Evolutionary conservation across 2,113 vertebrate species (phyloP), one percentile per base, ranked within the genome.

Genomic region (Pluvialis apricaria): DNA sequence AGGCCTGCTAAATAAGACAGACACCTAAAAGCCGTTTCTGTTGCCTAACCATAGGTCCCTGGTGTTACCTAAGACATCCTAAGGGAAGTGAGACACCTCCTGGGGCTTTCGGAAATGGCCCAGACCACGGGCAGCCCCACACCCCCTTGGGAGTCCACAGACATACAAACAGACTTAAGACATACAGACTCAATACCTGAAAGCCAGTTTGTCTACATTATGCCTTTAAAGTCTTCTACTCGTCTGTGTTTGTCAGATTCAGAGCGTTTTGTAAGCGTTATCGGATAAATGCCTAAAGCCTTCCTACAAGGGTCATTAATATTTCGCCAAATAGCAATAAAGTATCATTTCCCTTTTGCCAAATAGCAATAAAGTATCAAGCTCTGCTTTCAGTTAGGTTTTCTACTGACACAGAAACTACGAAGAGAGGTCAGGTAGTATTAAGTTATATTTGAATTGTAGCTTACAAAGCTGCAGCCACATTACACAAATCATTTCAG

Each of bases 261-360:
- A 78, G 45, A 78, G 21, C 15, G 81, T 77, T 89, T 17, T 81
- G n/a, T 69, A 91, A 92, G 51, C 45, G 79, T 84, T 38, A 73
- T 6, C 65, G 78, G 52, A 95, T 75, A 91, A 95, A 87, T 11
- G 52, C 38, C 42, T 13, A 66, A 77, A 84, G 25, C 15, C 55
- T 75, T 57, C 38, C 42, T 57, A 69, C 12, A 26, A 19, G 1
- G 24, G 45, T 47, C 29, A 36, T 42, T 47, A 76, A 21, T 36
- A 54, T 40, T 82, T 88, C 65, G 47, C 36, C 57, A 83, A 77
- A 75, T 9, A 72, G 49, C 19, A 71, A 49, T 18, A 31, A 64
- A 31, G 31, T 64, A 79, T 64, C 12, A 26, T 21, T 61, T 52
- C 10, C 31, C 64, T 44, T 78, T 78, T 78, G 17, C 15, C 71